Base-by-base conservation (phyloP, 2,888 invertebrate genomes). In the Mimumesa dahlbomi region DNA sequence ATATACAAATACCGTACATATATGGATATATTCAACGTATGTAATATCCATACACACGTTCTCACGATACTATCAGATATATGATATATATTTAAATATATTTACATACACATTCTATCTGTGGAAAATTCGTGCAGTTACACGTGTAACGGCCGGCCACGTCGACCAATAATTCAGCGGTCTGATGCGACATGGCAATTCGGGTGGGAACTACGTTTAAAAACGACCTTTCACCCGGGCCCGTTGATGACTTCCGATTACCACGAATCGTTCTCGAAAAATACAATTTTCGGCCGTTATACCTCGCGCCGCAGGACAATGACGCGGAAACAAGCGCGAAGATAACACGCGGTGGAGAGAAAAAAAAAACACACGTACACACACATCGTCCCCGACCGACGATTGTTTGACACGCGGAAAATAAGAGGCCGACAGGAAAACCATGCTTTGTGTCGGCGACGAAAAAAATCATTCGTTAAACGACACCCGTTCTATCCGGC, bases 191-290 rank as follows among this genome's bases (percentile, higher is more conserved):
- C 48, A 19, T 45, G 36, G 14, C 50, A 29, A 45, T 57, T 64
- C 54, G 40, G 11, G n/a, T 54, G 54, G 31, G 11, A 56, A 70
- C 45, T 56, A 61, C 61, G 46, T 61, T 67, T 67, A 56, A 70
- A 67, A 67, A 40, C 54, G 61, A 50, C 31, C 43, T 50, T 67
- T 69, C 50, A 50, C 19, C 36, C 34, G n/a, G 34, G n/a, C n/a
- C 4, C 50, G 45, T 40, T 45, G 67, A 70, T 67, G 67, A 70
- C 54, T 70, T 70, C 69, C 69, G 69, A 70, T 70, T 70, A 70
- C 61, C 50, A 34, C 50, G 67, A 70, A 70, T 70, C 61, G 69
- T 70, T 46, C 59, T 34, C 50, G 61, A 70, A 70, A 70, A 70
- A 70, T 61, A 67, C 69, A 70, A n/a, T 70, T 70, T 70, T 70